phyloP scores from a whole-genome alignment of 2,888 invertebrate species.

The Germaria angustata region DNA sequence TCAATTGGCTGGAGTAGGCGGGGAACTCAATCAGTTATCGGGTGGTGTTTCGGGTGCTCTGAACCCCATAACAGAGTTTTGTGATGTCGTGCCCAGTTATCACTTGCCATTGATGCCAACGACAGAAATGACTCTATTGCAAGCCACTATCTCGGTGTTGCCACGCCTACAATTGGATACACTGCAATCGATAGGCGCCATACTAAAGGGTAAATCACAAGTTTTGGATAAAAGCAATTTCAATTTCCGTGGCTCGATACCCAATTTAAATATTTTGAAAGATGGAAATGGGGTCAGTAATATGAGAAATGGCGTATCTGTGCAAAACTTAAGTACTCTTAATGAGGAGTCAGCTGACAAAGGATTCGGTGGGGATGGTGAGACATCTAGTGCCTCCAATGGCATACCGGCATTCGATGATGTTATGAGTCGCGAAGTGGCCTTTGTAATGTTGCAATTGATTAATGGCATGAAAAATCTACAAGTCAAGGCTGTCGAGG shows the following conservation, averaged over 20 bases:
- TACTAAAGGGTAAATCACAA: slow-evolving; percentile 82
- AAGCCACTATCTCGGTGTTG: slow-evolving; percentile 89
- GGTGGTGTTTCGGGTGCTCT: slow-evolving; percentile 86
- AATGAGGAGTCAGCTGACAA: slow-evolving; percentile 74
- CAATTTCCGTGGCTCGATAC: slow-evolving; percentile 80
- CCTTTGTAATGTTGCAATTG: slow-evolving; percentile 89
- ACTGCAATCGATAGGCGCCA: slow-evolving; percentile 85
- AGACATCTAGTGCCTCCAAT: slow-evolving; percentile 48
- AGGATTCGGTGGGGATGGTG: slow-evolving; percentile 22
- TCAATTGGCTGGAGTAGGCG: slow-evolving; percentile 81
- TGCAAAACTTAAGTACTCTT: slow-evolving; percentile 79
- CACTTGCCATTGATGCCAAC: slow-evolving; percentile 83
- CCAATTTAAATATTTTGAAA: slow-evolving; percentile 76
- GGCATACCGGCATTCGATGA: slow-evolving; percentile 80
- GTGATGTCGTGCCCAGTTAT: slow-evolving; percentile 87
- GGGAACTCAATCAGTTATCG: slow-evolving; percentile 82
- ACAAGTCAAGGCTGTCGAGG: slow-evolving; percentile 91
- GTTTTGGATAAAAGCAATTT: slow-evolving; percentile 78
- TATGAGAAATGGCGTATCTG: slow-evolving; percentile 81
- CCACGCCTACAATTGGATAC: slow-evolving; percentile 88
- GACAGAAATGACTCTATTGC: slow-evolving; percentile 84
- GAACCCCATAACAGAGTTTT: slow-evolving; percentile 89
- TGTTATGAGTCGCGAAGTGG: slow-evolving; percentile 84
- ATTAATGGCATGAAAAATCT: slow-evolving; percentile 90
- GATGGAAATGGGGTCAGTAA: slow-evolving; percentile 70